Base-by-base conservation (phyloP, 2,888 invertebrate species). In the Philopedon plagiatum region DNA sequence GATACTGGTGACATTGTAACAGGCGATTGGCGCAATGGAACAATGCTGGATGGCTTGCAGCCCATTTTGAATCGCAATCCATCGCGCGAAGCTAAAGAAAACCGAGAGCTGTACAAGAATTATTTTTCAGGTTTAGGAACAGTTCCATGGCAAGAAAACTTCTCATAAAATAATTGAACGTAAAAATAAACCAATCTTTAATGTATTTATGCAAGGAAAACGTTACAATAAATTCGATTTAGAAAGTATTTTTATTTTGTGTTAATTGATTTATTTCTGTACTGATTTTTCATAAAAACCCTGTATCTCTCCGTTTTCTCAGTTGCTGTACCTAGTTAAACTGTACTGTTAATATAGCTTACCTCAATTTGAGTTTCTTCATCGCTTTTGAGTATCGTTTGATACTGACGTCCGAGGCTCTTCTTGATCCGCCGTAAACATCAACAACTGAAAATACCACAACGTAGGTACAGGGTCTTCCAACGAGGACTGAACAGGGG, bases 371-470 rank as follows among this genome's bases (percentile, higher is more conserved):
- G 5, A n/a, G n/a, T n/a, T n/a, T n/a, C n/a, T n/a, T n/a, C n/a
- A n/a, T n/a, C n/a, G n/a, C n/a, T n/a, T n/a, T 11, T 51, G 18
- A 15, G 21, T 51, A 19, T 46, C 46, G 13, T 51, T 51, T 15
- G 51, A 15, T 2, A 51, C 51, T 4, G 18, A 51, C 5, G 3
- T 18, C 29, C 29, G 5, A 13, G 65, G 29, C 18, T 15, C 19
- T 29, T 61, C 58, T 37, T 65, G 58, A 61, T 65, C 37, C 15
- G 11, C 37, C 23, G 71, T 60, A n/a, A 76, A 76, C 15, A 66
- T 54, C 2, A 76, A 61, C 62, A 76, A 58, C 37, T 77, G 72
- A 57, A 71, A 77, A 60, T 76, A 77, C 76, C 76, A 77, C 61
- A 77, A 65, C 32, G 66, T 71, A 13, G 77, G n/a, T n/a, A n/a